Percentiles rank a stretch among this genome's conserved stretches.
These are phyloP conservation scores for Nestor notabilis DNA, from an alignment of 2,113 vertebrate species.

Conservation along the genomic window DNA sequence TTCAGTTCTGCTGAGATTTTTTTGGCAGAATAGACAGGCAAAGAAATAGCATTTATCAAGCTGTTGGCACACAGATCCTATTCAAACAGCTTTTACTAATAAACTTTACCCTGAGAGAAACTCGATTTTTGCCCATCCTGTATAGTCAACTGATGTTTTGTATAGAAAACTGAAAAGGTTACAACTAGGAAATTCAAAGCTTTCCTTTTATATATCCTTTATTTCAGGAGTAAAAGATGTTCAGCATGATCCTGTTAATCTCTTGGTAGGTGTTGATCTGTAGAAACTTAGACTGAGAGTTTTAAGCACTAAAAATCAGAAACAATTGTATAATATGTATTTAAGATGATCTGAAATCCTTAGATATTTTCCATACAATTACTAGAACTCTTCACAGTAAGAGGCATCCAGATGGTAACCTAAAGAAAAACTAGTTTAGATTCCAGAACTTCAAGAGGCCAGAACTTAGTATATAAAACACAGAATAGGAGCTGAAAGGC, in stretches of 20 bases:
- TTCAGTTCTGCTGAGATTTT: neutral
- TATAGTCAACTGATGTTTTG: accelerated
- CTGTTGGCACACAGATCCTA: neutral
- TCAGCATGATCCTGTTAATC: neutral
- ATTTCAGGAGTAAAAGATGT: neutral
- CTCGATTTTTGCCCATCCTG: neutral
- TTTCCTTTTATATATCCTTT: neutral
- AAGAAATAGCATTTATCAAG: neutral
- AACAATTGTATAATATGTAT: neutral
- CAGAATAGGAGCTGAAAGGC: neutral
- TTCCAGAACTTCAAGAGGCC: neutral
- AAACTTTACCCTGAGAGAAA: neutral
- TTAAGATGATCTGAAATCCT: neutral
- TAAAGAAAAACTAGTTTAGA: neutral
- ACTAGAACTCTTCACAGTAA: neutral
- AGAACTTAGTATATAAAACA: neutral
- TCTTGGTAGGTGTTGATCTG: neutral
- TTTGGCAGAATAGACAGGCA: neutral
- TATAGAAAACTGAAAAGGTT: no score
- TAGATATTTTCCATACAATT: neutral
- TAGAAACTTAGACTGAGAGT: neutral
- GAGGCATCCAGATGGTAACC: neutral
- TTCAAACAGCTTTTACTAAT: neutral
- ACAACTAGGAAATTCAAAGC: neutral
- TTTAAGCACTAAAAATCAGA: neutral